phyloP scores from a whole-genome alignment of 2,888 invertebrate species.

The Trichogramma dendrolimi region DNA sequence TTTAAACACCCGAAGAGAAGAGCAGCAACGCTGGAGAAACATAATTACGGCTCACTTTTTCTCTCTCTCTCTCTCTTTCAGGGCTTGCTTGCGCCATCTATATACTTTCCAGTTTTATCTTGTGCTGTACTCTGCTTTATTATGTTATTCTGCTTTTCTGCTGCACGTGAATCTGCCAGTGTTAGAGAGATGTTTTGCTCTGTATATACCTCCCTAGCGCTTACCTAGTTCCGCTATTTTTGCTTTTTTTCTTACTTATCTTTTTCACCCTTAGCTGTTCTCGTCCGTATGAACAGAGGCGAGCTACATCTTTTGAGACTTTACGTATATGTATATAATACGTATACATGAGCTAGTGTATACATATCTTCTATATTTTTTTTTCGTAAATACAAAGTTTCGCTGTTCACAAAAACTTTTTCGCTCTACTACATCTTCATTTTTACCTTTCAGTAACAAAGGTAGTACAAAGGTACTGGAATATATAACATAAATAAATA shows the following conservation, averaged over 20 bases:
- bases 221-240: slow-evolving; percentile 21
- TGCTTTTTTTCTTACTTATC: slow-evolving; percentile 25
- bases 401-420: no score
- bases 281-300: slow-evolving; percentile 6
- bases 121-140: slow-evolving; percentile 28
- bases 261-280: background rate
- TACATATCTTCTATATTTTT: no score
- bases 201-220: slow-evolving; percentile 9
- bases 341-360: no score
- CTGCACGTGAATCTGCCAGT: slow-evolving; percentile 19
- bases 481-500: no score
- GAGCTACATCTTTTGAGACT: background rate
- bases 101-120: slow-evolving; percentile 22
- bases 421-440: no score
- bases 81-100: slow-evolving; percentile 14
- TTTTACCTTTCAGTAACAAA: no score
- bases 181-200: slow-evolving; percentile 9
- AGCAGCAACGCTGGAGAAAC: background rate
- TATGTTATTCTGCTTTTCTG: slow-evolving; percentile 29
- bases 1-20: slow-evolving; percentile 10
- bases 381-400: no score
- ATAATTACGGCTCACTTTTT: slow-evolving; percentile 1
- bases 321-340: no score
- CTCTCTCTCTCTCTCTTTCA: slow-evolving; percentile 20
- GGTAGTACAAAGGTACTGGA: no score